phyloP scores from a whole-genome alignment of 2,113 vertebrate species.

The Rhinogobius similis region DNA sequence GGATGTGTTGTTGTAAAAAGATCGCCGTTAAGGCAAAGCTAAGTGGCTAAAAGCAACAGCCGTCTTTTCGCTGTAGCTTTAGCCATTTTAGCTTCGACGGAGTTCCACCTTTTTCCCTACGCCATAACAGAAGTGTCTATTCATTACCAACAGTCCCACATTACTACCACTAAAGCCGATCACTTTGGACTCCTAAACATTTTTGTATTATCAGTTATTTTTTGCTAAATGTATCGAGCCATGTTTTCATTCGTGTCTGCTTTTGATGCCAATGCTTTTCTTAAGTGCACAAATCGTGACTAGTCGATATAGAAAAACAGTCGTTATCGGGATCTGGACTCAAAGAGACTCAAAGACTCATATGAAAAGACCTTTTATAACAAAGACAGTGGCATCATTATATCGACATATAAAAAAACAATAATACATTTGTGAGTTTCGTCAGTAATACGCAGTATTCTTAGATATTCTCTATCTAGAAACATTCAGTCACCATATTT shows the following conservation, averaged over 20 bases:
- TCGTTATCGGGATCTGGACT: too few relatives aligned
- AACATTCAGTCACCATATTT: too few relatives aligned
- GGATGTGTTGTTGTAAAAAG: neutral
- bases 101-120: conserved; percentile 3
- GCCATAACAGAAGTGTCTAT: neutral
- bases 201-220: neutral
- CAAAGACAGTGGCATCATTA: too few relatives aligned
- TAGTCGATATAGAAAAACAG: too few relatives aligned
- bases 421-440: too few relatives aligned
- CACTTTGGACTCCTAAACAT: neutral
- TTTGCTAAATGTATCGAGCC: neutral
- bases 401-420: too few relatives aligned
- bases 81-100: neutral
- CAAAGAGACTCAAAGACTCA: too few relatives aligned
- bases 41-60: conserved; percentile 13
- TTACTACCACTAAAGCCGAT: neutral
- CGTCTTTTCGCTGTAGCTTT: conserved; percentile 6
- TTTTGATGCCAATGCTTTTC: neutral
- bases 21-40: conserved; percentile 6
- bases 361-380: too few relatives aligned
- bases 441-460: too few relatives aligned
- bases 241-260: neutral
- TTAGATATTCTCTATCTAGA: too few relatives aligned
- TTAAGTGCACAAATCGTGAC: too few relatives aligned
- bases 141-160: neutral